Evolutionary conservation across 2,797 vertebrate genomes (phyloP).

Genomic region (Meriones psammophilus): DNA sequence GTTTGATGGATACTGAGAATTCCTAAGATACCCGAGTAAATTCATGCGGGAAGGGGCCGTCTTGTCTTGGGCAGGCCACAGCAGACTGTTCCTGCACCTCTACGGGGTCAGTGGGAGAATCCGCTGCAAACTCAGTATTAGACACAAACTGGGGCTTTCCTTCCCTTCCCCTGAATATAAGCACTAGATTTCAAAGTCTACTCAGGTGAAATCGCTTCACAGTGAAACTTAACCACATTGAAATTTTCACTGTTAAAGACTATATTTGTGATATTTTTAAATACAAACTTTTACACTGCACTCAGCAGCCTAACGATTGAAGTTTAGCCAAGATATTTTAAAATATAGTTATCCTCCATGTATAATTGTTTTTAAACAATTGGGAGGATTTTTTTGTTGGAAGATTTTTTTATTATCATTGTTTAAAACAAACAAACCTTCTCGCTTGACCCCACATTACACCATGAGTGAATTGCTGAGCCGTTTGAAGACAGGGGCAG

Average conservation of each 20-base stretch:
- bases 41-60: slow-evolving; percentile 42
- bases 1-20: slow-evolving; percentile 84
- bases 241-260: slow-evolving; percentile 82
- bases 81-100: slow-evolving; percentile 46
- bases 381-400: slow-evolving; percentile 73
- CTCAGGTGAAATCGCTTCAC: slow-evolving; percentile 89
- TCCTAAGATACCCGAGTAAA: slow-evolving; percentile 82
- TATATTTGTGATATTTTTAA: slow-evolving; percentile 84
- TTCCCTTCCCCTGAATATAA: slow-evolving; percentile 75
- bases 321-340: slow-evolving; percentile 86
- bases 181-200: slow-evolving; percentile 86
- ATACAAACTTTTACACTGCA: slow-evolving; percentile 84
- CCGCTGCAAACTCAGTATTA: slow-evolving; percentile 58
- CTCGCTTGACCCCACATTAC: slow-evolving; percentile 77
- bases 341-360: slow-evolving; percentile 75
- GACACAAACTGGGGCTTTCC: slow-evolving; percentile 61
- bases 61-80: slow-evolving; percentile 61
- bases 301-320: slow-evolving; percentile 87
- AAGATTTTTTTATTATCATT: slow-evolving; percentile 77
- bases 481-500: slow-evolving; percentile 83
- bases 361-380: slow-evolving; percentile 79
- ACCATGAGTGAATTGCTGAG: slow-evolving; percentile 87
- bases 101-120: slow-evolving; percentile 54
- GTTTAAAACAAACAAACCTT: slow-evolving; percentile 63
- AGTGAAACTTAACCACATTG: slow-evolving; percentile 83